Evolutionary conservation across 2,888 invertebrate species (phyloP).

Genomic region (Eupeodes luniger): DNA sequence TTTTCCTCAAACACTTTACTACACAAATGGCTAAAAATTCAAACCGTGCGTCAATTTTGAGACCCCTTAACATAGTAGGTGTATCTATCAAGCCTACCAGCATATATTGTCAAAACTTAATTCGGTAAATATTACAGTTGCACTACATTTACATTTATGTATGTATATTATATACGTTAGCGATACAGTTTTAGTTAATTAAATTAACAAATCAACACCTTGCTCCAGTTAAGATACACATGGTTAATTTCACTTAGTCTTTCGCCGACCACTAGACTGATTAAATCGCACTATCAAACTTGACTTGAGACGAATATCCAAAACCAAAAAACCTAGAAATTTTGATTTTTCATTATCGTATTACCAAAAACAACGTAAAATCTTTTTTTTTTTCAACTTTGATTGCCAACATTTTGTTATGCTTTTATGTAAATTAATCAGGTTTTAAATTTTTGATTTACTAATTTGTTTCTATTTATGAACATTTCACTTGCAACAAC

Average conservation of each 20-base stretch:
- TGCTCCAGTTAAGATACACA: slow-evolving; percentile 51
- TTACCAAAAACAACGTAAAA: background rate
- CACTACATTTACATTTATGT: no score
- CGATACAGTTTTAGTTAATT: no score
- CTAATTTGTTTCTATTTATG: slow-evolving; percentile 1
- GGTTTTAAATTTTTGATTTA: slow-evolving; percentile 45
- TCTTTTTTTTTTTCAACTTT: background rate
- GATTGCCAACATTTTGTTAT: slow-evolving; percentile 19
- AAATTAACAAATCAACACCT: background rate
- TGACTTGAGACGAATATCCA: background rate
- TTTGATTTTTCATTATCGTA: background rate
- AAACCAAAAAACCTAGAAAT: background rate
- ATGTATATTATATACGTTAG: no score
- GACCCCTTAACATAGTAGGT: no score
- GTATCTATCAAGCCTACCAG: no score
- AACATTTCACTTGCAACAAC: slow-evolving; percentile 21
- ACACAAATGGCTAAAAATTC: no score
- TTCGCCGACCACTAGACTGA: slow-evolving; percentile 9
- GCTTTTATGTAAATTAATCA: slow-evolving; percentile 3
- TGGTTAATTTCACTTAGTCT: background rate
- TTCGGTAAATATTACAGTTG: no score
- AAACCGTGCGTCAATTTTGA: no score
- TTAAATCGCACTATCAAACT: background rate
- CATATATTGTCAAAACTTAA: no score
- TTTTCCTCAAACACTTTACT: no score